phyloP scores from a whole-genome alignment of 2,113 vertebrate species.

The Athene noctua region DNA sequence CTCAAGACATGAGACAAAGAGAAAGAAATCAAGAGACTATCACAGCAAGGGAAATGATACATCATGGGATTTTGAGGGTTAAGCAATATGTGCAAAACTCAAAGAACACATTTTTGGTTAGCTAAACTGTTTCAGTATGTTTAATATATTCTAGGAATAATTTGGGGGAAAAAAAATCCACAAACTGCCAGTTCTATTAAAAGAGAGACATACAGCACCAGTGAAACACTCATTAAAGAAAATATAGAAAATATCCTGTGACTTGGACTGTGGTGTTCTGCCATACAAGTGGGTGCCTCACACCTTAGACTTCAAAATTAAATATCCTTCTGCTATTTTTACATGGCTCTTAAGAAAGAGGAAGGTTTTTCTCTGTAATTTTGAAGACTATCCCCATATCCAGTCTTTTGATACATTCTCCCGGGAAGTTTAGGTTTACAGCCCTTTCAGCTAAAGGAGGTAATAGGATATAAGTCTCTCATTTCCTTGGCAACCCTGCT shows the following conservation, averaged over 20 bases:
- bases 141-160: background rate
- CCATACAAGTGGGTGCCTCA: background rate
- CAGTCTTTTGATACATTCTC: background rate
- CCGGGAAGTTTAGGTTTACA: constrained; percentile 26
- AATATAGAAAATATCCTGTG: background rate
- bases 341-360: background rate
- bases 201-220: background rate
- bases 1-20: background rate
- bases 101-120: background rate
- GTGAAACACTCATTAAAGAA: background rate
- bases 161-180: background rate
- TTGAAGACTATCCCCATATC: background rate
- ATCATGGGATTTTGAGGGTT: background rate
- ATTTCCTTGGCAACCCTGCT: constrained; percentile 34
- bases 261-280: background rate
- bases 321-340: background rate
- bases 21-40: background rate
- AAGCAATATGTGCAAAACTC: background rate
- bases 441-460: background rate
- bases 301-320: background rate
- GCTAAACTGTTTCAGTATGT: background rate
- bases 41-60: background rate
- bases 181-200: background rate
- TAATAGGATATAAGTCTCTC: background rate
- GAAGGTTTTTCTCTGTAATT: background rate